These are phyloP conservation scores for Turritopsis dohrnii DNA, from an alignment of 30 jellyfish, hydroid and myxozoan species.

Conservation along the genomic window DNA sequence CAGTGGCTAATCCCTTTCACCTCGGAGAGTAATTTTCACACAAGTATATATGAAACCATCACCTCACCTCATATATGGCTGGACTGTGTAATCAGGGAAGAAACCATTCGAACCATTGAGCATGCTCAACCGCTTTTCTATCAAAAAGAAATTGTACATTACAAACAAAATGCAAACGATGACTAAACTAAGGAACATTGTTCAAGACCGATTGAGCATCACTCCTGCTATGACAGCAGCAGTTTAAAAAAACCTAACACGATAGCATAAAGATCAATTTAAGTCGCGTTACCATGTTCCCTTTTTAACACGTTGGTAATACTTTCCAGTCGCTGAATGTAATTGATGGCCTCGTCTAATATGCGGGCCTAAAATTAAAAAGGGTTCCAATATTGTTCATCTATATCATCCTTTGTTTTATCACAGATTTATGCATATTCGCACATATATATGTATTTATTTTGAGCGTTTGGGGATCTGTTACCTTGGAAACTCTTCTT, in stretches of 20 bases:
- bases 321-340: constrained; percentile 90
- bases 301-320: constrained; percentile 88
- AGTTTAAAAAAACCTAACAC: not conserved
- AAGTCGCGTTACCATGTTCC: constrained; percentile 92
- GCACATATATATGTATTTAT: no score
- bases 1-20: no score
- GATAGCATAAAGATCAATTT: not conserved
- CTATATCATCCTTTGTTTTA: no score
- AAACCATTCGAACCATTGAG: constrained; percentile 93
- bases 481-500: constrained; percentile 95
- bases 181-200: not conserved
- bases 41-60: not conserved
- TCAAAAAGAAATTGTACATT: constrained; percentile 8
- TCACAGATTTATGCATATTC: no score
- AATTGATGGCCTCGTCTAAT: constrained; percentile 96
- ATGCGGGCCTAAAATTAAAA: constrained; percentile 74
- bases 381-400: no score
- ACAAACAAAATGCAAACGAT: no score
- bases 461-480: no score
- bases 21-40: not conserved
- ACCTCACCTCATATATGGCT: constrained; percentile 91
- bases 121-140: constrained; percentile 90
- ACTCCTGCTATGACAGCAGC: no score
- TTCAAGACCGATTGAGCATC: not conserved
- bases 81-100: constrained; percentile 92